Conservation (phyloP, 2,888 invertebrate genomes). For the Steromphala cineraria region DNA sequence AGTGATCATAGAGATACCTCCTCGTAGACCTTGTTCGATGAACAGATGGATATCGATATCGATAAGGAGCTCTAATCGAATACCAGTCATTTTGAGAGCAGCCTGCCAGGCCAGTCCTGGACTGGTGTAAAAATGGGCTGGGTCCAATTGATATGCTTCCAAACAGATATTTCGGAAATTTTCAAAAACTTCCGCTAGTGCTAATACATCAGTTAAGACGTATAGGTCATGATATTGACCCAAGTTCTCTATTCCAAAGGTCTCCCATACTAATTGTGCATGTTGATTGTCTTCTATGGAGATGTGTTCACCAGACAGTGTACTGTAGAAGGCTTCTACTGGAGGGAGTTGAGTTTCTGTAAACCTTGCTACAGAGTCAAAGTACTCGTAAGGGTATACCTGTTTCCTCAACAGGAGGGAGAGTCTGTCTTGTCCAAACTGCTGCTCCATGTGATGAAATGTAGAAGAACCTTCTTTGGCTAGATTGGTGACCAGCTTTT, state of each 20-base stretch:
- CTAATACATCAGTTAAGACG: neutral
- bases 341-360: too few species aligned
- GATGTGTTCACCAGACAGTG: neutral
- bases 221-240: too few species aligned
- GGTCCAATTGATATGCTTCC: neutral
- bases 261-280: too few species aligned
- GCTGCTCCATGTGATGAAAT: too few species aligned
- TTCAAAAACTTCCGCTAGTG: neutral
- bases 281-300: neutral
- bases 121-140: conserved; percentile 33
- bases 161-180: neutral
- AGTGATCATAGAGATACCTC: conserved; percentile 42
- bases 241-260: too few species aligned
- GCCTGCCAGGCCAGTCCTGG: conserved; percentile 57
- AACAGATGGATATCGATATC: conserved; percentile 53
- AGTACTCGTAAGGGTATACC: neutral
- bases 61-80: conserved; percentile 41
- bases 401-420: neutral
- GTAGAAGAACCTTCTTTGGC: neutral
- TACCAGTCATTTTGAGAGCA: conserved; percentile 55
- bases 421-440: too few species aligned
- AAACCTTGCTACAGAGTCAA: neutral
- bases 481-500: neutral
- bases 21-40: conserved; percentile 31
- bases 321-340: neutral